A percentile compares a stretch with the other conserved stretches of the same genome.
These are phyloP conservation scores for Albula goreensis DNA, from an alignment of 2,113 vertebrate genomes.

Conservation along the genomic window DNA sequence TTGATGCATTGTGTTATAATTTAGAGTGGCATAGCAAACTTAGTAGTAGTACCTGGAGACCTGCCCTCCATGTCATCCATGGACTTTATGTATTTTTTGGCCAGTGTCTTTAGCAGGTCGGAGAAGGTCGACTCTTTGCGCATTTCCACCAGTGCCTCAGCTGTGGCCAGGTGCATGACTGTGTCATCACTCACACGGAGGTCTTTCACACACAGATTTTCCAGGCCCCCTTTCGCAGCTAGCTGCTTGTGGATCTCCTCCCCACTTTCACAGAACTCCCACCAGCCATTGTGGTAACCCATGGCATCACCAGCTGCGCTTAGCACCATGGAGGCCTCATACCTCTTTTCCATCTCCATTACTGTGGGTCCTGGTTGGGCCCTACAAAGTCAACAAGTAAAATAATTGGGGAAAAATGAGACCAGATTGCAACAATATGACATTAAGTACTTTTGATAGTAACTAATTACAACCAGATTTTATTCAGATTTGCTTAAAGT, in stretches of 20 bases:
- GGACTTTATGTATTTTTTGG: slow-evolving; percentile 73
- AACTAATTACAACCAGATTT: no score
- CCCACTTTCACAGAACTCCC: slow-evolving; percentile 71
- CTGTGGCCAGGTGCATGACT: slow-evolving; percentile 81
- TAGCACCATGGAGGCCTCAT: slow-evolving; percentile 74
- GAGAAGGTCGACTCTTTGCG: slow-evolving; percentile 37
- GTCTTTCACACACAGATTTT: slow-evolving; percentile 48
- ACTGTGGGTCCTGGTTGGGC: no score
- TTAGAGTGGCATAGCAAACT: no score
- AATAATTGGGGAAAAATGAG: no score
- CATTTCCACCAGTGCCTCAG: slow-evolving; percentile 68
- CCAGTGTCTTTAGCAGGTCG: slow-evolving; percentile 65
- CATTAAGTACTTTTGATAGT: no score
- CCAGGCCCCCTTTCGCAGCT: slow-evolving; percentile 65
- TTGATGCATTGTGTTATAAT: no score
- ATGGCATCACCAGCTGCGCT: slow-evolving; percentile 73
- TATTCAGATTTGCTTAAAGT: no score
- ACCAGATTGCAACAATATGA: no score
- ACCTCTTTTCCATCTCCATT: slow-evolving; percentile 53
- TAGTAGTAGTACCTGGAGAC: slow-evolving; percentile 71
- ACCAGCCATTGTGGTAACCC: slow-evolving; percentile 62
- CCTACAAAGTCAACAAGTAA: no score
- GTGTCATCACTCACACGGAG: slow-evolving; percentile 81
- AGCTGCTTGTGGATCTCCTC: slow-evolving; percentile 70
- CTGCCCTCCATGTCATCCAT: slow-evolving; percentile 76